Base-by-base conservation (phyloP, 2,797 vertebrate species). In the Gorsachius magnificus region DNA sequence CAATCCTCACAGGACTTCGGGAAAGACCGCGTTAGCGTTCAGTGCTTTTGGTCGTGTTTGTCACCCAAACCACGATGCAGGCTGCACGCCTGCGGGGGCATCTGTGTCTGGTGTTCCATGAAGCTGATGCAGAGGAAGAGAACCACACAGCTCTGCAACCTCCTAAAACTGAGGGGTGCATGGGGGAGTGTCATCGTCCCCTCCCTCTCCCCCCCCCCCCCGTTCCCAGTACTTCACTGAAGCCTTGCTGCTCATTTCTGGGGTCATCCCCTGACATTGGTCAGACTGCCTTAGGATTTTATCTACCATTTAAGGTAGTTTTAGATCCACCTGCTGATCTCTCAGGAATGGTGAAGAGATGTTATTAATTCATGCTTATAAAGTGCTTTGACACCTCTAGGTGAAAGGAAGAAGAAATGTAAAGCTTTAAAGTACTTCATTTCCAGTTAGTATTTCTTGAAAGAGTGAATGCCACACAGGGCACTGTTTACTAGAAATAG, bases 21-120 rank as follows among this genome's bases (percentile, higher is more conserved):
- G 36, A 61, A 61, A 28, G 10, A 3, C 29, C 9, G 9, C 0
- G 0, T 51, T 36, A 25, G 16, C 16, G 1, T 6, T 6, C 13
- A 22, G 9, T 20, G 50, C n/a, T 41, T 45, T 24, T 22, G 43
- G 71, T 18, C 35, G 5, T 3, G 0, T 79, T 79, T 93, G 46
- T 72, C 35, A 28, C 51, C 35, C 41, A 57, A 69, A 50, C 6
- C 0, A 1, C 24, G 45, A 6, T 2, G 15, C 43, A 36, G 46
- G 6, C 57, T 4, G 10, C 21, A 3, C 0, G 0, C 15, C 35
- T 60, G 43, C 2, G 3, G 14, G 14, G 3, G 4, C 0, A 0
- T 13, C 48, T 15, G 2, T 24, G 11, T 11, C 21, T 17, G 24
- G 7, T n/a, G 35, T 24, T 58, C 35, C 19, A 2, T 29, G 28